A percentile compares a stretch with the other conserved stretches of the same genome.
Evolutionary conservation across 2,113 vertebrate genomes (phyloP).

Genomic region (Perca schrenkii): DNA sequence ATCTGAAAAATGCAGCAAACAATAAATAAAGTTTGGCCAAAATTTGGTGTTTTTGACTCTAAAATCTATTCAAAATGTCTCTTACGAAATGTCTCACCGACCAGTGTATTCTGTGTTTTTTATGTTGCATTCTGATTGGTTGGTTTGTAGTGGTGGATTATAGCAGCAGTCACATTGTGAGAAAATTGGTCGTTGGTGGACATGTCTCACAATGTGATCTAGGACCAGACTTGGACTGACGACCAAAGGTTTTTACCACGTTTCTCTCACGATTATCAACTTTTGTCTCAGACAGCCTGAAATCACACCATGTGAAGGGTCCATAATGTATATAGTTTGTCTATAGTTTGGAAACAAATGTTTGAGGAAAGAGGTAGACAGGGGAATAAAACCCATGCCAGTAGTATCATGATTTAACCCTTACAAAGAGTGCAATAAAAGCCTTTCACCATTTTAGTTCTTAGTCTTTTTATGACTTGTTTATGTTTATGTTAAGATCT

Average conservation of each 20-base stretch:
- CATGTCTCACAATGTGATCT: neutral
- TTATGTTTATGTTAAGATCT: neutral
- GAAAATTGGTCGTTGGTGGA: no score
- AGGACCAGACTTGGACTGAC: neutral
- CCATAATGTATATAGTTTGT: neutral
- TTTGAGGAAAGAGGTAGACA: conserved; percentile 10
- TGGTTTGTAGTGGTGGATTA: neutral
- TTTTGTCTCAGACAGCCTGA: neutral
- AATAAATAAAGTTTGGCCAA: neutral
- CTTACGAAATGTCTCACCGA: neutral
- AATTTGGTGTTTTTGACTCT: no score
- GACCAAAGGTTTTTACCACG: neutral
- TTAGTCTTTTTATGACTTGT: neutral
- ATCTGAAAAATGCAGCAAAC: no score
- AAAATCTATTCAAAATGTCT: neutral
- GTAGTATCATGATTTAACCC: neutral
- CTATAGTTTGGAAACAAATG: neutral
- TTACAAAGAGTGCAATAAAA: neutral
- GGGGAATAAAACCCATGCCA: neutral
- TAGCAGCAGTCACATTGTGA: neutral
- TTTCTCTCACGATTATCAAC: neutral
- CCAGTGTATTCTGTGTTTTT: neutral
- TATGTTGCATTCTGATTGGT: neutral
- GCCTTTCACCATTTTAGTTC: neutral
- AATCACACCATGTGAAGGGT: neutral